phyloP scores from a whole-genome alignment of 2,797 vertebrate genomes.

The Pseudomugil gertrudae region DNA sequence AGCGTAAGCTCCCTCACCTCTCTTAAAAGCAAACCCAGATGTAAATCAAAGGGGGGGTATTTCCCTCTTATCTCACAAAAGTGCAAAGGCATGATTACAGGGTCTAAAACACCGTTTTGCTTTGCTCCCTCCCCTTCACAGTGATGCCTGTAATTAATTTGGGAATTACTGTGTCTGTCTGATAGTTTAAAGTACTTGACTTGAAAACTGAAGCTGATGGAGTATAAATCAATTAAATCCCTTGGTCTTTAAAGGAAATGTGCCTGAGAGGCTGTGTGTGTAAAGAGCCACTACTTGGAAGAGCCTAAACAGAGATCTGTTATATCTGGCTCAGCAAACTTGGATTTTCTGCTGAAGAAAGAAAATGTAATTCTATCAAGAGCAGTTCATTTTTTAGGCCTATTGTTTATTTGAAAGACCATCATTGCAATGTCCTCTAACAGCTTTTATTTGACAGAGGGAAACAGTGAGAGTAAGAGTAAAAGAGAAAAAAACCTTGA shows the following conservation, averaged over 20 bases:
- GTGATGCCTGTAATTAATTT: slow-evolving; percentile 79
- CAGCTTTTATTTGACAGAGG: slow-evolving; percentile 90
- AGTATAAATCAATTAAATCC: slow-evolving; percentile 71
- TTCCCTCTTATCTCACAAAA: slow-evolving; percentile 74
- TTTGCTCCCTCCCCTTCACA: slow-evolving; percentile 68
- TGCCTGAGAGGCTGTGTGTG: slow-evolving; percentile 34
- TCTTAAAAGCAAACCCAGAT: slow-evolving; percentile 65
- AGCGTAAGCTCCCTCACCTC: slow-evolving; percentile 60
- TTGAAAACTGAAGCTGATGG: slow-evolving; percentile 59
- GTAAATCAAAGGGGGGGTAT: slow-evolving; percentile 72
- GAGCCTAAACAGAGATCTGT: slow-evolving; percentile 68
- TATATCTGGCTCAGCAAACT: slow-evolving; percentile 80
- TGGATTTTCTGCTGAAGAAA: slow-evolving; percentile 81
- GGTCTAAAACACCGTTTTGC: slow-evolving; percentile 64
- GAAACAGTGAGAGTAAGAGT: slow-evolving; percentile 76
- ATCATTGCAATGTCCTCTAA: slow-evolving; percentile 85
- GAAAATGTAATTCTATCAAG: slow-evolving; percentile 90
- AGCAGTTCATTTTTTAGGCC: slow-evolving; percentile 86
- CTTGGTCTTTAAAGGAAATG: slow-evolving; percentile 35
- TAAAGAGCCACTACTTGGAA: slow-evolving; percentile 50
- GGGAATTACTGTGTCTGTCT: slow-evolving; percentile 70
- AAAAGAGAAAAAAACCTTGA: slow-evolving; percentile 83
- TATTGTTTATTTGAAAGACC: slow-evolving; percentile 91
- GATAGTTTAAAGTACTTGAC: slow-evolving; percentile 66
- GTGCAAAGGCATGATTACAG: slow-evolving; percentile 80